A percentile compares a stretch with the other conserved stretches of the same genome.
Evolutionary conservation across 2,888 invertebrate species (phyloP).

Genomic region (Andrena minutula): DNA sequence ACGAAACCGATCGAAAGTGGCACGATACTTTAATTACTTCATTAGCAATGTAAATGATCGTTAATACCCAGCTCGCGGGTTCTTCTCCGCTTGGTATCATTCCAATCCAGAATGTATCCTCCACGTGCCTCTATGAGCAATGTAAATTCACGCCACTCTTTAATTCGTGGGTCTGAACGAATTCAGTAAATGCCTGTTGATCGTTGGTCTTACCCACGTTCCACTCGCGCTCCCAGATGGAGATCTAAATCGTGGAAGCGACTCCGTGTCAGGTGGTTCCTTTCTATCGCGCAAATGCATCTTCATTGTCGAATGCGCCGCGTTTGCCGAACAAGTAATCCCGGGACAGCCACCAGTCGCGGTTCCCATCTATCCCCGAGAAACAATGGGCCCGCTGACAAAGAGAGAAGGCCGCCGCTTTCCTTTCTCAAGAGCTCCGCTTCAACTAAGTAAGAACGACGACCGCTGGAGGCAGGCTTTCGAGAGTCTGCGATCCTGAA

Average conservation of each 20-base stretch:
- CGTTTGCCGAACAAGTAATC: slow-evolving; percentile 59
- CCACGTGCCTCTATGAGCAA: neutral
- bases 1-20: slow-evolving; percentile 21
- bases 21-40: slow-evolving; percentile 23
- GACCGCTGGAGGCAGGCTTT: slow-evolving; percentile 50
- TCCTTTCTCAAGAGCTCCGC: slow-evolving; percentile 74
- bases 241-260: slow-evolving; percentile 23
- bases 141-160: neutral
- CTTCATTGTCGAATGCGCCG: slow-evolving; percentile 55
- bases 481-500: slow-evolving; percentile 55
- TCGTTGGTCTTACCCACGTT: slow-evolving; percentile 8
- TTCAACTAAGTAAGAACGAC: slow-evolving; percentile 49
- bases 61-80: neutral
- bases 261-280: slow-evolving; percentile 38
- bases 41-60: slow-evolving; percentile 44
- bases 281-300: slow-evolving; percentile 50
- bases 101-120: neutral
- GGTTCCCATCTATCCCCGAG: slow-evolving; percentile 71
- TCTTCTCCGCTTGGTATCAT: neutral
- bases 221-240: neutral
- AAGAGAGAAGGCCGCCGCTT: slow-evolving; percentile 73
- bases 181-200: neutral
- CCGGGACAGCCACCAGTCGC: slow-evolving; percentile 47
- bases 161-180: neutral
- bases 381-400: slow-evolving; percentile 72